These are phyloP conservation scores for Pimpla rufipes DNA, from an alignment of 2,888 invertebrate genomes.

Conservation along the genomic window DNA sequence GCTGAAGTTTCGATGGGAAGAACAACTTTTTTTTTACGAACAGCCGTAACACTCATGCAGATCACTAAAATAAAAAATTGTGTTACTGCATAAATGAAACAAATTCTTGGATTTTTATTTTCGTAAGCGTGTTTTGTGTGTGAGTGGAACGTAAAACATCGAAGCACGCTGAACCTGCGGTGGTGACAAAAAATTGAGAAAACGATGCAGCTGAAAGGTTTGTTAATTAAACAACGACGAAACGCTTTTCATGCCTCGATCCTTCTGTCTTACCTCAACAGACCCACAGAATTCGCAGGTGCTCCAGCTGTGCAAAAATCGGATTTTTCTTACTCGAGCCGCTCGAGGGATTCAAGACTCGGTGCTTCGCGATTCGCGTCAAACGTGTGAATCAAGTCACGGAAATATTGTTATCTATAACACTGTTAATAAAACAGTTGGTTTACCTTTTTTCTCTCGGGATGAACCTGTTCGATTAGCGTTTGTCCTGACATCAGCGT, in stretches of 20 bases:
- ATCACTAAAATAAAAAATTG: conserved; percentile 57
- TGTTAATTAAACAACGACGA: conserved; percentile 54
- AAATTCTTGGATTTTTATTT: neutral
- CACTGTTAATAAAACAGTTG: neutral
- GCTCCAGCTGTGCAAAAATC: conserved; percentile 83
- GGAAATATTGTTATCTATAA: conserved; percentile 24
- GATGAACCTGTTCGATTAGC: conserved; percentile 92
- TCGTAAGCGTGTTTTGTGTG: conserved; percentile 6
- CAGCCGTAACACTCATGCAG: conserved; percentile 43
- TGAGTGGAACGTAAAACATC: conserved; percentile 22
- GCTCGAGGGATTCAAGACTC: conserved; percentile 34
- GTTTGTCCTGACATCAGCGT: conserved; percentile 92
- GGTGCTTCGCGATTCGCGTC: conserved; percentile 40
- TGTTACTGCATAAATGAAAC: neutral
- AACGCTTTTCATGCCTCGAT: conserved; percentile 76
- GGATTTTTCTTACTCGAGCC: conserved; percentile 70
- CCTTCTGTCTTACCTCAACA: conserved; percentile 78
- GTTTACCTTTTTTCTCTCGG: conserved; percentile 91
- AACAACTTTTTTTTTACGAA: neutral
- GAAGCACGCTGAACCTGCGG: conserved; percentile 16
- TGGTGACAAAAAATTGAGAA: conserved; percentile 38
- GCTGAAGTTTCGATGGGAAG: neutral
- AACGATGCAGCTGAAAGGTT: conserved; percentile 38
- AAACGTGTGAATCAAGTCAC: neutral
- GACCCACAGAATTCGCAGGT: conserved; percentile 75